phyloP scores from a whole-genome alignment of 2,113 vertebrate genomes.

The Cottus gobio region DNA sequence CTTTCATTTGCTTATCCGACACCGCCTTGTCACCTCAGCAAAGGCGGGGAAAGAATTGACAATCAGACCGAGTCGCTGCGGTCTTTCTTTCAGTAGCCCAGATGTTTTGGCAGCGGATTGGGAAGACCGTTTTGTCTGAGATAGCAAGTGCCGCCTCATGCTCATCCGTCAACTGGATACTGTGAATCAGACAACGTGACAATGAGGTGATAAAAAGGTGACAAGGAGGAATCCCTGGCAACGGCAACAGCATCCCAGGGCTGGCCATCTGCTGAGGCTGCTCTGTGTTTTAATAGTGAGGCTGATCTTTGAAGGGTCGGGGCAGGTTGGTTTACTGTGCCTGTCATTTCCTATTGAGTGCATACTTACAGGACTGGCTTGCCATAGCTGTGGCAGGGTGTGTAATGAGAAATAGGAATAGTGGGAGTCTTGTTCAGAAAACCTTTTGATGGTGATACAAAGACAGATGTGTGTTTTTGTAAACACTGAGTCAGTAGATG shows the following conservation, averaged over 20 bases:
- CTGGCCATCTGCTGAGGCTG: conserved; percentile 62
- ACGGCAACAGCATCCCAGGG: conserved; percentile 48
- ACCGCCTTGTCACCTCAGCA: conserved; percentile 59
- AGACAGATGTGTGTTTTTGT: conserved; percentile 2
- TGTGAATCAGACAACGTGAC: conserved; percentile 60
- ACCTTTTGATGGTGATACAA: not conserved
- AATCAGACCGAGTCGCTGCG: conserved; percentile 6
- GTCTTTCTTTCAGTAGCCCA: conserved; percentile 23
- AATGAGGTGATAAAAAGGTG: conserved; percentile 77
- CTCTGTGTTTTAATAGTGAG: conserved; percentile 22
- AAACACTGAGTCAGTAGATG: not conserved
- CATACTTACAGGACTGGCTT: not conserved
- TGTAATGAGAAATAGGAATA: conserved; percentile 1
- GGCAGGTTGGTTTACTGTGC: conserved; percentile 21
- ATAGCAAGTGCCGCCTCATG: conserved; percentile 41
- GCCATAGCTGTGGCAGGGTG: not conserved
- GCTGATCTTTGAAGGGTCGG: conserved; percentile 43
- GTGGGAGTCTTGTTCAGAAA: not conserved
- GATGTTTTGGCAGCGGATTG: conserved; percentile 17
- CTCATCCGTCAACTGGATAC: conserved; percentile 53
- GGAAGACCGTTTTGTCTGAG: conserved; percentile 36
- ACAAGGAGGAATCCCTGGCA: conserved; percentile 51
- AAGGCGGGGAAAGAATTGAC: conserved; percentile 40
- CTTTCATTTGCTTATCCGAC: conserved; percentile 62
- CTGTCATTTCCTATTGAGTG: conserved; percentile 44